Evolutionary conservation across 2,888 invertebrate genomes (phyloP).

Genomic region (Cataglyphis rosenhaueri): DNA sequence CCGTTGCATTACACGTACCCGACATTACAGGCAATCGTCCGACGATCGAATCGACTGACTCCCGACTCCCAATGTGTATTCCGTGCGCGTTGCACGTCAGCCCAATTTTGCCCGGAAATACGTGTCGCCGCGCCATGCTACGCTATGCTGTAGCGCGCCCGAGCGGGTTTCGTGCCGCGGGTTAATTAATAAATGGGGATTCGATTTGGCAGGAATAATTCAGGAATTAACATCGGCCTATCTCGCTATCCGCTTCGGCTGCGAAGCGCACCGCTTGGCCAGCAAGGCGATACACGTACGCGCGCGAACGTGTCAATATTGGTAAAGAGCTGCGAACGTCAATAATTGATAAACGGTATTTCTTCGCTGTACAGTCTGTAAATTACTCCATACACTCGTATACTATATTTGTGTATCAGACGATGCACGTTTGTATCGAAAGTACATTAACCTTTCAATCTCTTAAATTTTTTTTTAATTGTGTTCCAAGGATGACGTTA

Average conservation of each 20-base stretch:
- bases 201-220: constrained; percentile 71
- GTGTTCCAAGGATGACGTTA: not conserved
- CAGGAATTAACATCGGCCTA: constrained; percentile 69
- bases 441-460: not conserved
- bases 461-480: not conserved
- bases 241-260: constrained; percentile 53
- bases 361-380: constrained; percentile 5
- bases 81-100: constrained; percentile 66
- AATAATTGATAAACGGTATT: constrained; percentile 33
- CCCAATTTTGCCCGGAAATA: constrained; percentile 71
- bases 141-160: constrained; percentile 8
- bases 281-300: constrained; percentile 42
- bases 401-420: not conserved
- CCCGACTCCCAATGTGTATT: constrained; percentile 71
- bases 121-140: constrained; percentile 62
- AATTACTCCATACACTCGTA: not conserved
- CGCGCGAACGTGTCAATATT: constrained; percentile 42
- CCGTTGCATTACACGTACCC: constrained; percentile 62
- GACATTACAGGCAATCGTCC: constrained; percentile 70
- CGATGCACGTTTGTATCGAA: not conserved
- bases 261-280: constrained; percentile 33
- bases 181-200: constrained; percentile 74
- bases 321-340: constrained; percentile 23
- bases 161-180: constrained; percentile 54
- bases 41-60: constrained; percentile 71